phyloP scores from a whole-genome alignment of 2,797 vertebrate genomes.

The Florisuga fusca region DNA sequence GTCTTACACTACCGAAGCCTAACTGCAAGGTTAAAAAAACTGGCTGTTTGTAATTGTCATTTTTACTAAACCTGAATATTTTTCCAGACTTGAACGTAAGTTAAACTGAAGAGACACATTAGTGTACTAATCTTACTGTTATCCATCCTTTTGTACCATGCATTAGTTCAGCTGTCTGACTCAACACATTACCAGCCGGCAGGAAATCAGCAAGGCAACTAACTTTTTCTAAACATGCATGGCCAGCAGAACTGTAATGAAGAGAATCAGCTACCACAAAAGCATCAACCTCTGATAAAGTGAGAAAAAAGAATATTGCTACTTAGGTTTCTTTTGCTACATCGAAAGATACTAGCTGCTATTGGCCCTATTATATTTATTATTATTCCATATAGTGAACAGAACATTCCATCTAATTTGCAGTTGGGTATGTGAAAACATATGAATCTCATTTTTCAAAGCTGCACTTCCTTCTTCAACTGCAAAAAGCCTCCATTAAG shows the following conservation, averaged over 20 bases:
- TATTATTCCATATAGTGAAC: not conserved
- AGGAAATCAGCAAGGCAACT: conserved; percentile 54
- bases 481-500: not conserved
- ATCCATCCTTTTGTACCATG: conserved; percentile 39
- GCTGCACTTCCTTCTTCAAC: not conserved
- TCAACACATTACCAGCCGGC: conserved; percentile 43
- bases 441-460: not conserved
- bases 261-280: not conserved
- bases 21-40: not conserved
- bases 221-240: conserved; percentile 4
- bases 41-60: not conserved
- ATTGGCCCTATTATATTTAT: not conserved
- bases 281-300: not conserved
- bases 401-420: not conserved
- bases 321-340: not conserved
- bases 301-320: not conserved
- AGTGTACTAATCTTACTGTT: conserved; percentile 46
- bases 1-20: not conserved
- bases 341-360: not conserved
- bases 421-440: not conserved
- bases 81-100: not conserved
- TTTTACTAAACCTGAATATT: conserved; percentile 27
- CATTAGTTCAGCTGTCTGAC: conserved; percentile 60
- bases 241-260: conserved; percentile 36
- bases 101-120: conserved; percentile 24